Evolutionary conservation across 2,113 vertebrate species (phyloP).

Genomic region (human (Homo sapiens)): GRCh38 chr4:53754001-53754500

Average conservation of each 20-base stretch:
- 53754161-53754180: background rate
- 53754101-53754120: background rate
- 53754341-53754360: background rate
- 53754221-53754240: background rate
- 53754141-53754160: background rate
- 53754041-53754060: background rate
- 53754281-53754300: background rate
- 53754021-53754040: background rate
- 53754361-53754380: background rate
- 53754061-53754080: background rate
- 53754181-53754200: background rate
- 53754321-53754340: background rate
- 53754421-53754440: background rate
- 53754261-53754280: background rate
- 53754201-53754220: background rate
- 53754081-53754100: background rate
- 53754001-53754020: background rate
- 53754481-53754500: background rate
- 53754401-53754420: background rate
- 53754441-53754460: background rate
- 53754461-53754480: background rate
- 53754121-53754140: background rate
- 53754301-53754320: background rate
- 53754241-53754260: background rate
- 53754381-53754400: background rate